These are phyloP conservation scores for Vulpes lagopus DNA, from an alignment of 2,113 vertebrate species.

Conservation along the genomic window DNA sequence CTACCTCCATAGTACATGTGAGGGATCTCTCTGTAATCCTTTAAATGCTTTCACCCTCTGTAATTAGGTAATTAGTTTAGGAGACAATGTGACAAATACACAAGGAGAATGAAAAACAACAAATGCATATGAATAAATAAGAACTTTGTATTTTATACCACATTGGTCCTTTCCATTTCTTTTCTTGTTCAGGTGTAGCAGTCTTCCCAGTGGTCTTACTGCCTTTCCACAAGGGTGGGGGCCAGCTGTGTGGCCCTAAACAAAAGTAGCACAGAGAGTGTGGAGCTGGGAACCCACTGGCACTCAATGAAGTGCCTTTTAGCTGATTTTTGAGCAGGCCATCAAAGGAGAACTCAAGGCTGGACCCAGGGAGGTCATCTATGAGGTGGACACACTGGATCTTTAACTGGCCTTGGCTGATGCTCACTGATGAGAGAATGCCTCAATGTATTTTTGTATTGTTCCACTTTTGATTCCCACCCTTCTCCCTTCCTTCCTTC, in stretches of 20 bases:
- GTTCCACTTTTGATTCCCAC: background rate
- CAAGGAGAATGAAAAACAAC: constrained; percentile 70
- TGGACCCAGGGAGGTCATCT: background rate
- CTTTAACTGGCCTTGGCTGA: background rate
- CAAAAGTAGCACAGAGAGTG: background rate
- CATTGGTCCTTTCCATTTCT: background rate
- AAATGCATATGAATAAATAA: constrained; percentile 21
- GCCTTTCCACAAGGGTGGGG: background rate
- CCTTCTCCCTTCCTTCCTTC: background rate
- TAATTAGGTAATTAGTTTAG: constrained; percentile 81
- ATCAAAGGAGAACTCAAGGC: background rate
- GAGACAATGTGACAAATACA: constrained; percentile 63
- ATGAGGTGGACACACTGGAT: background rate
- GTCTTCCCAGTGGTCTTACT: background rate
- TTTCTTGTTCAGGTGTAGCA: background rate
- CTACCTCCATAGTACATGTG: constrained; percentile 67
- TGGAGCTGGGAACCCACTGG: background rate
- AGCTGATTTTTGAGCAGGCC: background rate
- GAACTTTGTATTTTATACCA: constrained; percentile 17
- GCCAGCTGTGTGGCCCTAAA: background rate
- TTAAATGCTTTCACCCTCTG: constrained; percentile 75
- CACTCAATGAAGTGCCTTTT: background rate
- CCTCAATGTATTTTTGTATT: background rate
- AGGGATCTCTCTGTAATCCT: constrained; percentile 78
- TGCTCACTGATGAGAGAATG: background rate